Base-by-base conservation (phyloP, 2,113 vertebrate genomes). In the Pangasianodon hypophthalmus region DNA sequence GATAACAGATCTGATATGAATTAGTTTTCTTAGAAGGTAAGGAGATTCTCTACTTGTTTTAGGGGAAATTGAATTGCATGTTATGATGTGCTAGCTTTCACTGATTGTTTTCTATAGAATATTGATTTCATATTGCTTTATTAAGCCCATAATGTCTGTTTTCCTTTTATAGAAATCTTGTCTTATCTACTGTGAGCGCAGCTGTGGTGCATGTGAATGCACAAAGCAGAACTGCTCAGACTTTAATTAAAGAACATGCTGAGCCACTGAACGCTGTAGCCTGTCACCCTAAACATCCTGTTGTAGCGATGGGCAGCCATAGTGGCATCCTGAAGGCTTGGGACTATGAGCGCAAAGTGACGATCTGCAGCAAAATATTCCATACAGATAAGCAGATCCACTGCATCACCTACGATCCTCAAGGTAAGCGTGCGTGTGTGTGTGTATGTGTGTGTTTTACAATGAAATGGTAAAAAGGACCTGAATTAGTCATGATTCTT, bases 261-360 rank as follows among this genome's bases (percentile, higher is more conserved):
- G 87, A 95, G 54, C 95, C 96, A 4, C 77, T 98, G 4, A 94
- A 93, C 3, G 96, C 97, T 73, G 90, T 99, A 41, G 88, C 97
- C 91, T 98, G 98, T 90, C 97, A 99, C 93, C 98, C 98, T 0
- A 93, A 92, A 64, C 92, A 94, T n/a, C 92, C 96, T 0, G 21
- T 93, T 0, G 46, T 98, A 2, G 96, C 96, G 46, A 94, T 96
- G 11, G 98, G 97, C 3, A 98, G 96, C 48, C 87, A 91, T 75
- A 94, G 94, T 0, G 98, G 98, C 84, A 90, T 96, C 88, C 95
- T 99, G 90, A 97, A 96, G 92, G 91, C 98, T 80, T 98, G 97
- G 97, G 92, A 98, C 88, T 98, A 97, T 6, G 91, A 93, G 77
- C 90, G 85, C 21, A 97, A 95, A 90, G 84, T 84, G 44, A 90